Base-by-base conservation (phyloP, 2,888 invertebrate species). In the Pseudoips prasinana region DNA sequence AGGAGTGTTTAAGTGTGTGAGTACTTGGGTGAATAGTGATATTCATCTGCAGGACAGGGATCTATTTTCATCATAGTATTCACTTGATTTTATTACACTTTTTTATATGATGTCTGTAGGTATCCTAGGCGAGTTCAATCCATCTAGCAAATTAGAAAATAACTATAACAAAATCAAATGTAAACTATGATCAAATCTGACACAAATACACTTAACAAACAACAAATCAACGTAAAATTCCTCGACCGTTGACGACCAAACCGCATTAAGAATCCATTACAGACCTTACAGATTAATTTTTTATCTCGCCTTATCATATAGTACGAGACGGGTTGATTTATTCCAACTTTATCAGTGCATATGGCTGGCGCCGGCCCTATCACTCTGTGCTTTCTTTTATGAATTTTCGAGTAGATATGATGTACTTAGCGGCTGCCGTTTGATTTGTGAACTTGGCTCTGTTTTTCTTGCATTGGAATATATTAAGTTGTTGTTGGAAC, bases 211-310 rank as follows among this genome's bases (percentile, higher is more conserved):
- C 11, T 17, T 4, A 37, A 38, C 32, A 37, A 36, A 34, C 39
- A 48, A 38, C 43, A 37, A 24, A 46, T 41, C 27, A 33, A 42
- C 38, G 36, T 39, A 39, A 48, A 43, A 58, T 39, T 41, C 36
- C 25, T 32, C 50, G 55, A 46, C 47, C 61, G 59, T 64, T 58
- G 60, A 58, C 47, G 51, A 42, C 46, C 58, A 61, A n/a, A 20
- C 27, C 37, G 32, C 74, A 75, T 76, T 78, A 73, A 70, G 70
- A 71, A 64, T 70, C 78, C 78, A 78, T 78, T 78, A 78, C 42
- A 55, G 46, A 46, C 64, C 56, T 50, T 55, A 58, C 71, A 69
- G 76, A 76, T 76, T 76, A 76, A 75, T 75, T 57, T 59, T 60
- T 73, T 74, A 74, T 73, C 72, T 60, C 44, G 33, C 44, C 37